Evolutionary conservation across 2,888 invertebrate species (phyloP), one percentile per base, ranked within the genome.

Genomic region (Drosophila lacicola): DNA sequence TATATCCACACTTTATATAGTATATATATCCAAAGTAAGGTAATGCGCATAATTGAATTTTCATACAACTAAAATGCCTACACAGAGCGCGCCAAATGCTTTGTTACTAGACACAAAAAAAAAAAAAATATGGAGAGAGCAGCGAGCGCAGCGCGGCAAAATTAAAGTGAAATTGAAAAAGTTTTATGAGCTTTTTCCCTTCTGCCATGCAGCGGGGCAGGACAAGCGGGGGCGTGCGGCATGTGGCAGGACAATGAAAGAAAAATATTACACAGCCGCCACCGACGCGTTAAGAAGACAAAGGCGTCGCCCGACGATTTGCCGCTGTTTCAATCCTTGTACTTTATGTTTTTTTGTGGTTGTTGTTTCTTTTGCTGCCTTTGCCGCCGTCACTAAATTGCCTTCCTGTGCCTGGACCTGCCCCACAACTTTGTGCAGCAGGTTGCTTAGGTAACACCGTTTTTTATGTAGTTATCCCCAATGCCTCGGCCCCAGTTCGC

Each of bases 81-180:
- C 66, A 74, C 66, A 66, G 54, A 39, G 42, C 39, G 21, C 41
- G 56, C 55, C 81, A 64, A 88, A 80, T 67, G 81, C 70, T 84
- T 84, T 87, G 88, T 84, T 81, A 71, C 84, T 87, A 81, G 88
- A 87, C 68, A 83, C 64, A 65, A 68, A 62, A 45, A 60, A 55
- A 60, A 60, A 60, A 58, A 49, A 68, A 63, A 63, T 64, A 62
- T 19, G 33, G 13, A 55, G 25, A 25, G 55, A 25, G 73, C 63
- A 54, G 39, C 34, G 58, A 51, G 41, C 41, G 62, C 54, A 60
- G 54, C 46, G 29, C 63, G 69, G 69, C 58, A 53, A 83, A 90
- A 89, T 89, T 86, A 87, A 87, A 87, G 89, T 77, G 84, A 90
- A 90, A 91, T 90, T 91, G 90, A 90, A 91, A 91, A 90, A 91